These are phyloP conservation scores for Bryconaethiops microstoma DNA, from an alignment of 2,797 vertebrate genomes.

Conservation along the genomic window DNA sequence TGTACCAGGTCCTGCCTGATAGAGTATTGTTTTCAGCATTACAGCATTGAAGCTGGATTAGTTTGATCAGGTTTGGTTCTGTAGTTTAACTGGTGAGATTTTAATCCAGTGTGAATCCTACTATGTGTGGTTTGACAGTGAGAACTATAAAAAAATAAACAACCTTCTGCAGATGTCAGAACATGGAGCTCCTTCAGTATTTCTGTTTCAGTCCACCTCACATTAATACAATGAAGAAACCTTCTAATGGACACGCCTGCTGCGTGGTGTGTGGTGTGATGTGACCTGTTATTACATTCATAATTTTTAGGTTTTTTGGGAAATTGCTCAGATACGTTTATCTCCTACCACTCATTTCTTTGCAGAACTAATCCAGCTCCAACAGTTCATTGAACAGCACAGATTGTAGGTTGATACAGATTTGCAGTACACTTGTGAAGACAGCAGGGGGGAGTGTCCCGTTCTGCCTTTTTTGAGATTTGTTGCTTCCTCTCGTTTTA, in stretches of 20 bases:
- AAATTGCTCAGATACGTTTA: background rate
- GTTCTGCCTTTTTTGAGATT: too few species aligned
- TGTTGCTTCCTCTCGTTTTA: background rate
- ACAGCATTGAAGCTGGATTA: background rate
- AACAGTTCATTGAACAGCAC: background rate
- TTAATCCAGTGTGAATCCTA: background rate
- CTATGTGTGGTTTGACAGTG: background rate
- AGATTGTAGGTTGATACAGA: background rate
- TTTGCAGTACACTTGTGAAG: background rate
- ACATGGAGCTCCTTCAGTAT: too few species aligned
- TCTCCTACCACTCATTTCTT: background rate
- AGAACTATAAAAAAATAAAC: too few species aligned
- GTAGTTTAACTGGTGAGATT: background rate
- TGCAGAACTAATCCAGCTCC: background rate
- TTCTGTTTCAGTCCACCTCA: too few species aligned
- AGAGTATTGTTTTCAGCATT: background rate
- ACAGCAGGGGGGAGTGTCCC: conserved; percentile 3
- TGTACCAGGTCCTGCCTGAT: too few species aligned
- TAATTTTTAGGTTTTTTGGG: too few species aligned
- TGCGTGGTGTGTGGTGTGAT: background rate
- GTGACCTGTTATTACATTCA: background rate
- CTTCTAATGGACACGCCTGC: background rate
- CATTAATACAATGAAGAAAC: too few species aligned
- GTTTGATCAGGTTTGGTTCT: too few species aligned
- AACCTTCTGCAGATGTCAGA: too few species aligned